Base-by-base conservation (phyloP, 2,797 vertebrate genomes). In the Phaenicophaeus curvirostris region DNA sequence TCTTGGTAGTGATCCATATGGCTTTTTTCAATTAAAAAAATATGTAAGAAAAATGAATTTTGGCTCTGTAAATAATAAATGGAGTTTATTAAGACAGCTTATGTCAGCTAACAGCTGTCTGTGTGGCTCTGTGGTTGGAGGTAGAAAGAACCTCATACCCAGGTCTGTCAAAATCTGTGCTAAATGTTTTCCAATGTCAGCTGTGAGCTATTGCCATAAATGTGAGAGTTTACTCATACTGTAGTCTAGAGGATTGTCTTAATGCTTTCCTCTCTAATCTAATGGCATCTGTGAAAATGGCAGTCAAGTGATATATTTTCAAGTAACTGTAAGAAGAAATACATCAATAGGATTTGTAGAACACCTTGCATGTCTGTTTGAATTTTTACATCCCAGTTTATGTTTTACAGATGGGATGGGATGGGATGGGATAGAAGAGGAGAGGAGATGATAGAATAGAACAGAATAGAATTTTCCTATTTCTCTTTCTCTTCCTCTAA, bases 291-390 rank as follows among this genome's bases (percentile, higher is more conserved):
- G 5, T n/a, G 31, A 63, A 86, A 68, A 69, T 46, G 4, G 23
- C 19, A 41, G 18, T 46, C 1, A 4, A 4, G 3, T 71, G 12
- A 37, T 44, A 23, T 78, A 66, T 95, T 96, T 91, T 84, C 62
- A 88, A 88, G 39, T 93, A 94, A 61, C 23, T 87, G 54, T 91
- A 89, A 67, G 76, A 82, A 83, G 37, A 68, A 50, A 63, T 72
- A 79, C 46, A 93, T 94, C 17, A 5, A 14, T 59, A 75, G 65
- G 96, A 62, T 96, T 93, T 96, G 83, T 86, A 84, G 50, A 96
- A 87, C 25, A 90, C 66, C 33, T 96, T 92, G 11, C 9, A 4
- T 84, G 86, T 90, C 94, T 94, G 59, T 93, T 96, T 94, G 73
- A 85, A 72, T 79, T 96, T 96, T 96, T 92, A 62, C 85, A 44